Conservation (phyloP, 2,113 vertebrate species). For the Grus americana region DNA sequence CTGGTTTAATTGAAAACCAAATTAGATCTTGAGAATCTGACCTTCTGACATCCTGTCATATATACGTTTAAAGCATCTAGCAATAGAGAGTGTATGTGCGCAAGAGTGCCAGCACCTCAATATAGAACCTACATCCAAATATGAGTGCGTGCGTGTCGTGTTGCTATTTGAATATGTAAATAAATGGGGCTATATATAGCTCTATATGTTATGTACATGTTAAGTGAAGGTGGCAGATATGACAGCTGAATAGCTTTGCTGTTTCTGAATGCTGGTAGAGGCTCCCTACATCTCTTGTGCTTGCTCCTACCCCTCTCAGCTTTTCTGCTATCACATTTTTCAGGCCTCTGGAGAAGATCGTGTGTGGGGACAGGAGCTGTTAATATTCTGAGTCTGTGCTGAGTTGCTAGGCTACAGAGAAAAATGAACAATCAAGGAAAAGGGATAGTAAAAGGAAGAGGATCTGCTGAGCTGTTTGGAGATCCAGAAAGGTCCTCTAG, state of each 20-base stretch:
- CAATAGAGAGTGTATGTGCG: neutral
- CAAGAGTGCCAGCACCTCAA: neutral
- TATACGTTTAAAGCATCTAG: neutral
- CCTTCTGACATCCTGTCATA: conserved; percentile 40
- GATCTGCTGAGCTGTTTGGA: conserved; percentile 43
- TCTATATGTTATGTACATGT: conserved; percentile 40
- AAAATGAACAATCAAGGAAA: conserved; percentile 69
- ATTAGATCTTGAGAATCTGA: conserved; percentile 23
- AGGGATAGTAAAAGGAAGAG: conserved; percentile 38
- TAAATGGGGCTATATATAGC: conserved; percentile 44
- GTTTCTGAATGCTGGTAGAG: conserved; percentile 24
- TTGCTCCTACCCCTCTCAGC: conserved; percentile 1
- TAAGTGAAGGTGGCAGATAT: conserved; percentile 45
- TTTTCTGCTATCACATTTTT: conserved; percentile 25
- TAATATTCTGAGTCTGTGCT: conserved; percentile 64
- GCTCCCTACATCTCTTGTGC: neutral
- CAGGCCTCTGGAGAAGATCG: conserved; percentile 49
- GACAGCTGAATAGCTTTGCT: conserved; percentile 39
- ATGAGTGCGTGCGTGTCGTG: neutral
- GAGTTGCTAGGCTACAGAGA: conserved; percentile 71
- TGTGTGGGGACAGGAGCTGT: conserved; percentile 57
- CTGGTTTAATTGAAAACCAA: conserved; percentile 41
- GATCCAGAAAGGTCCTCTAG: conserved; percentile 5
- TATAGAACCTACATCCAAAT: conserved; percentile 37
- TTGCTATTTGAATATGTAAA: conserved; percentile 59